A percentile compares a stretch with the other conserved stretches of the same genome.
Evolutionary conservation across 1,140 invertebrate genomes (phyloP).

Genomic region (Monomorium pharaonis): DNA sequence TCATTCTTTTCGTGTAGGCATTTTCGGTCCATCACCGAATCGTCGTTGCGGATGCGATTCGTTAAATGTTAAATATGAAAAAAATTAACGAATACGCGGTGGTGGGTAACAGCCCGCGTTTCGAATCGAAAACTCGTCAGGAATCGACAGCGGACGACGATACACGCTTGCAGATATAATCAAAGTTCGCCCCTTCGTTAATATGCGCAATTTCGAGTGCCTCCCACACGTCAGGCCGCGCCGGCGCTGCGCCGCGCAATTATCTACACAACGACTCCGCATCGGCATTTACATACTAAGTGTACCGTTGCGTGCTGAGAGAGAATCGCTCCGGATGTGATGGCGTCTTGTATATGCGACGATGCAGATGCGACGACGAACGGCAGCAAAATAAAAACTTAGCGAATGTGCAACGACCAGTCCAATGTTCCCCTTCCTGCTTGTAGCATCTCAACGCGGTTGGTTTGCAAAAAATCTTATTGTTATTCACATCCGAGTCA

Average conservation of each 20-base stretch:
- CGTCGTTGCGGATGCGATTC: too few relatives aligned
- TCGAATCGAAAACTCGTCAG: slow-evolving; percentile 33
- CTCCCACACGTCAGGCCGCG: slow-evolving; percentile 58
- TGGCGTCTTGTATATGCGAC: slow-evolving; percentile 41
- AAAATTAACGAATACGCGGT: background rate
- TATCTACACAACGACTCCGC: slow-evolving; percentile 57
- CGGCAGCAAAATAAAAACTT: slow-evolving; percentile 18
- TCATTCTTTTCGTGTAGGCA: too few relatives aligned
- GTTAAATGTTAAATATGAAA: background rate
- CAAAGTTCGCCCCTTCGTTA: slow-evolving; percentile 64
- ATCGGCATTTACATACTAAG: slow-evolving; percentile 72
- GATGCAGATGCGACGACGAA: slow-evolving; percentile 67
- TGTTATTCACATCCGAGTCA: background rate
- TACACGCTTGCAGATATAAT: slow-evolving; percentile 64
- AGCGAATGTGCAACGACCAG: background rate
- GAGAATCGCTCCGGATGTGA: slow-evolving; percentile 69
- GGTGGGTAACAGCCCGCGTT: background rate
- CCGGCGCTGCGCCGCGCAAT: slow-evolving; percentile 62
- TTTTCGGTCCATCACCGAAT: too few relatives aligned
- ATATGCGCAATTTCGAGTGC: slow-evolving; percentile 74
- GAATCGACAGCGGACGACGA: slow-evolving; percentile 57
- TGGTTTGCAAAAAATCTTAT: slow-evolving; percentile 4
- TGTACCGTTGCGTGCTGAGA: slow-evolving; percentile 69
- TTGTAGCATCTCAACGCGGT: background rate
- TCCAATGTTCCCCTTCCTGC: background rate